Conservation (phyloP, 2,888 invertebrate genomes). For the Cephus pulcher region DNA sequence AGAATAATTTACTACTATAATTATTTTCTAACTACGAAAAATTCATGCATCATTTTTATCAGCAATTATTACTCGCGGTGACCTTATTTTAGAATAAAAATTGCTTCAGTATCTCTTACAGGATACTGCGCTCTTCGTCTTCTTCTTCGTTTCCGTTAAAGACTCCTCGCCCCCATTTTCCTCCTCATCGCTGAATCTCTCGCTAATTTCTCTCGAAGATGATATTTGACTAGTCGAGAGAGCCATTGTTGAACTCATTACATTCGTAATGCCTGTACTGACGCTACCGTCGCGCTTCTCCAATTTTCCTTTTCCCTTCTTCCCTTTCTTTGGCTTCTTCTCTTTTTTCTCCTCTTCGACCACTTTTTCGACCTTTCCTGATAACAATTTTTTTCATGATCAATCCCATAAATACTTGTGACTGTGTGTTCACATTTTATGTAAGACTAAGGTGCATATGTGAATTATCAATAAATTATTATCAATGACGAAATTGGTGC, state of each 20-base stretch:
- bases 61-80: not conserved
- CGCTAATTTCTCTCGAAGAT: not conserved
- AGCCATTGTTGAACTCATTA: not conserved
- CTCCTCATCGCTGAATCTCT: constrained; percentile 46
- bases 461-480: not conserved
- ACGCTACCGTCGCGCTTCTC: constrained; percentile 63
- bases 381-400: not conserved
- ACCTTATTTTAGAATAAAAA: not conserved
- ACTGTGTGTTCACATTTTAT: not conserved
- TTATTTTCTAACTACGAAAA: not conserved
- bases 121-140: constrained; percentile 50
- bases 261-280: constrained; percentile 11
- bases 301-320: constrained; percentile 42
- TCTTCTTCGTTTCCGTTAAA: constrained; percentile 42
- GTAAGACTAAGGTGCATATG: not conserved
- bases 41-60: not conserved
- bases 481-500: not conserved
- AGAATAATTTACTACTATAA: not conserved
- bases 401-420: not conserved
- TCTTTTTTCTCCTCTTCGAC: constrained; percentile 49
- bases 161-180: constrained; percentile 37
- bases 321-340: constrained; percentile 52
- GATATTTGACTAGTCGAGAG: not conserved
- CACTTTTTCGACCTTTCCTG: constrained; percentile 45
- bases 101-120: constrained; percentile 22